These are phyloP conservation scores for Zosterops borbonicus DNA, from an alignment of 2,113 vertebrate species.

Conservation along the genomic window DNA sequence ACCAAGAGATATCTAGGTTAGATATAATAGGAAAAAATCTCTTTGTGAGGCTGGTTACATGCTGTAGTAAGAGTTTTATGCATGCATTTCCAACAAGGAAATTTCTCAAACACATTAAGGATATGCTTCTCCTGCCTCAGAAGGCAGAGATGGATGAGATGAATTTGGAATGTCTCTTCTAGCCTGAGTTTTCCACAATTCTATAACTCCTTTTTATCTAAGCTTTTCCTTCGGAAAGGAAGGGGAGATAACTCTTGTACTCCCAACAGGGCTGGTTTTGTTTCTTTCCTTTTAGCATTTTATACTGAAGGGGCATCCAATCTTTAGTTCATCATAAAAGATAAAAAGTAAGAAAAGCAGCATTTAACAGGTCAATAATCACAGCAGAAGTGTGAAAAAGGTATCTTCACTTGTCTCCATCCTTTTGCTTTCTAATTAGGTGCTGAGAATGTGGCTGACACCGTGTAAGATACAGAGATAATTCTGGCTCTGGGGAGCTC, in stretches of 20 bases:
- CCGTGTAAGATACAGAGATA: not conserved
- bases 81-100: not conserved
- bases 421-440: constrained; percentile 27
- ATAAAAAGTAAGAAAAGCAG: not conserved
- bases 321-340: not conserved
- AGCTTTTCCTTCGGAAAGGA: not conserved
- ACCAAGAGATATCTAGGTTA: not conserved
- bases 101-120: not conserved
- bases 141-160: not conserved
- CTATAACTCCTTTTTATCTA: not conserved
- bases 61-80: not conserved
- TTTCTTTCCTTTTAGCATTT: not conserved
- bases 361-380: not conserved
- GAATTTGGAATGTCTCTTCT: not conserved
- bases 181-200: not conserved
- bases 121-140: not conserved
- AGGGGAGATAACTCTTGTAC: not conserved
- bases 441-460: not conserved
- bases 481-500: not conserved
- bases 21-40: not conserved
- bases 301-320: not conserved
- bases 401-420: not conserved
- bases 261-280: not conserved
- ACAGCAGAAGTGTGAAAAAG: not conserved
- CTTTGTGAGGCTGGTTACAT: not conserved